phyloP scores from a whole-genome alignment of 2,113 vertebrate genomes.

The Paraplagusia blochii region DNA sequence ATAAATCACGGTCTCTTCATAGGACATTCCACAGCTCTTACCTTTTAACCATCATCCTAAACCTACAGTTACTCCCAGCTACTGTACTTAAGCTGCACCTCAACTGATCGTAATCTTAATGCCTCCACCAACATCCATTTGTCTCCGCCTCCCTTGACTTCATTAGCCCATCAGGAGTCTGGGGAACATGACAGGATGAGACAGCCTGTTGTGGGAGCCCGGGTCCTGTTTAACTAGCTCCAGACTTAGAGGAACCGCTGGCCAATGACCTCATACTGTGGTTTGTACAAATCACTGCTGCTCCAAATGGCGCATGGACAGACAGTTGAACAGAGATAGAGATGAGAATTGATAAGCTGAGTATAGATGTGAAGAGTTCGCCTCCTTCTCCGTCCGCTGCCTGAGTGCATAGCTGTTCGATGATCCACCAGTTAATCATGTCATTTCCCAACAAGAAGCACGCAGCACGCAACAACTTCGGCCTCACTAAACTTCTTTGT shows the following conservation, averaged over 20 bases:
- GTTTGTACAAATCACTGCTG: conserved; percentile 65
- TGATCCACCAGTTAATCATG: conserved; percentile 18
- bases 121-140: background rate
- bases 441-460: conserved; percentile 25
- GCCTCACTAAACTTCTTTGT: conserved; percentile 18
- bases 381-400: conserved; percentile 21
- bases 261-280: conserved; percentile 71
- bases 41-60: conserved; percentile 19
- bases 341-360: conserved; percentile 51
- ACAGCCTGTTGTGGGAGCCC: conserved; percentile 55
- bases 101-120: background rate
- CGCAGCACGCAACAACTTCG: conserved; percentile 29
- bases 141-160: conserved; percentile 20
- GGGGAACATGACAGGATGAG: conserved; percentile 46
- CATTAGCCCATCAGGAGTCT: conserved; percentile 25
- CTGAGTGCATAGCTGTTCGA: conserved; percentile 4
- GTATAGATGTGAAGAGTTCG: conserved; percentile 59
- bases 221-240: conserved; percentile 64
- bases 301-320: conserved; percentile 60
- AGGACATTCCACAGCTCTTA: too few species aligned
- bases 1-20: too few species aligned
- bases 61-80: conserved; percentile 1
- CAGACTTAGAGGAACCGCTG: conserved; percentile 73
- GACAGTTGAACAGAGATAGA: conserved; percentile 45
- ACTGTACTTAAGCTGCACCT: background rate